A percentile compares a stretch with the other conserved stretches of the same genome.
These are phyloP conservation scores for Palythoa grandiflora DNA, from an alignment of 92 coral and sea anemone species.

Conservation along the genomic window DNA sequence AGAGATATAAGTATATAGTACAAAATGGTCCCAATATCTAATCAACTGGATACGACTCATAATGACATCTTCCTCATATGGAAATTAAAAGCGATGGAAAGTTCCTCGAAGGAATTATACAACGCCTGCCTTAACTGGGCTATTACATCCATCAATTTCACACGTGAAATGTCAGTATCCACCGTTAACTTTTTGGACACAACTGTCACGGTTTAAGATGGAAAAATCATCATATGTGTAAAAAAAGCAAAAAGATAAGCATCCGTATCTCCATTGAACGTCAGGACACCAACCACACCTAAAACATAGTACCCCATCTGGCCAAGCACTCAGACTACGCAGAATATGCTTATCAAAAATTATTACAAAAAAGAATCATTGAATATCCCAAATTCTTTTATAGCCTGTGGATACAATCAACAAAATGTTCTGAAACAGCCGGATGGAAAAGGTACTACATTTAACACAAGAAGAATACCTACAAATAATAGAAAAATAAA, in stretches of 20 bases:
- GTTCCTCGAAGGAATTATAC: too few species aligned
- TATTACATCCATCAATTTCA: conserved; percentile 30
- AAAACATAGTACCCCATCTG: conserved; percentile 24
- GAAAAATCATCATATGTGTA: conserved; percentile 29
- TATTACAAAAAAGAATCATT: conserved; percentile 31
- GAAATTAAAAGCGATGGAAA: too few species aligned
- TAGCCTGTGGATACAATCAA: conserved; percentile 37
- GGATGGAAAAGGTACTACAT: too few species aligned
- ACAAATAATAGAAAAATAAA: conserved; percentile 20
- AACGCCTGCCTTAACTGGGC: too few species aligned
- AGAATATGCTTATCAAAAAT: too few species aligned
- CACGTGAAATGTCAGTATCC: not conserved
- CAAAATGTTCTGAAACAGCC: too few species aligned
- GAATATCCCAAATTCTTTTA: conserved; percentile 40
- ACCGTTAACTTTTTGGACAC: too few species aligned
- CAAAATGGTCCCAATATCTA: too few species aligned
- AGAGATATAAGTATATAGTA: too few species aligned
- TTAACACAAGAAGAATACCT: conserved; percentile 41
- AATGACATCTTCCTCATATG: too few species aligned
- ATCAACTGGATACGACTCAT: too few species aligned
- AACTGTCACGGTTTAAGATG: too few species aligned
- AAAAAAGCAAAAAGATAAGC: conserved; percentile 45
- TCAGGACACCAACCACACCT: conserved; percentile 42
- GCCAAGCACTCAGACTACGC: conserved; percentile 36
- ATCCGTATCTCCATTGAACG: conserved; percentile 55